A percentile compares a stretch with the other conserved stretches of the same genome.
Conservation (phyloP, 2,888 invertebrate genomes). For the Alviniconcha strummeri region DNA sequence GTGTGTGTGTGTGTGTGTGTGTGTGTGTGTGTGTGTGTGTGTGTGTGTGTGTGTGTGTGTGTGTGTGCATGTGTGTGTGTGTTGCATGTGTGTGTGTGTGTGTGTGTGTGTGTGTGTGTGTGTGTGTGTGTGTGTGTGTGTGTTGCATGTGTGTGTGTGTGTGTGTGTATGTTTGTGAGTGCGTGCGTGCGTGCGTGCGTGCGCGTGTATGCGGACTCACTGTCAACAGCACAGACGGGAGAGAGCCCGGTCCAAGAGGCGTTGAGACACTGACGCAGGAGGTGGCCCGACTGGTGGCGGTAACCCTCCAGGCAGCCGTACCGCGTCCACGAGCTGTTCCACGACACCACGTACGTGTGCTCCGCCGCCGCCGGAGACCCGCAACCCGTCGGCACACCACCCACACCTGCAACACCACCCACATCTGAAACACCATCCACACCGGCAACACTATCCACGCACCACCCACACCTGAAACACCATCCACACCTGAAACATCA, state of each 20-base stretch:
- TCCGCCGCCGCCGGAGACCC: neutral
- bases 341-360: conserved; percentile 12
- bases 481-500: too few species aligned
- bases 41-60: too few species aligned
- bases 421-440: neutral
- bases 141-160: too few species aligned
- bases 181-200: too few species aligned
- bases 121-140: too few species aligned
- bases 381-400: neutral
- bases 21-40: too few species aligned
- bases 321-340: conserved; percentile 28
- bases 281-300: conserved; percentile 34
- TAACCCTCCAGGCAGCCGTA: conserved; percentile 39
- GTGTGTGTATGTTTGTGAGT: too few species aligned
- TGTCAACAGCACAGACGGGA: conserved; percentile 38
- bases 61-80: too few species aligned
- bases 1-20: too few species aligned
- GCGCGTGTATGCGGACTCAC: conserved; percentile 27
- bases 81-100: too few species aligned
- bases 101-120: too few species aligned
- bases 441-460: neutral
- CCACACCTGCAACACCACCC: neutral
- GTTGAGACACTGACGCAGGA: conserved; percentile 35
- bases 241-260: conserved; percentile 35
- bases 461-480: neutral